Conservation (phyloP, 1,140 invertebrate species). For the Octopus sinensis region DNA sequence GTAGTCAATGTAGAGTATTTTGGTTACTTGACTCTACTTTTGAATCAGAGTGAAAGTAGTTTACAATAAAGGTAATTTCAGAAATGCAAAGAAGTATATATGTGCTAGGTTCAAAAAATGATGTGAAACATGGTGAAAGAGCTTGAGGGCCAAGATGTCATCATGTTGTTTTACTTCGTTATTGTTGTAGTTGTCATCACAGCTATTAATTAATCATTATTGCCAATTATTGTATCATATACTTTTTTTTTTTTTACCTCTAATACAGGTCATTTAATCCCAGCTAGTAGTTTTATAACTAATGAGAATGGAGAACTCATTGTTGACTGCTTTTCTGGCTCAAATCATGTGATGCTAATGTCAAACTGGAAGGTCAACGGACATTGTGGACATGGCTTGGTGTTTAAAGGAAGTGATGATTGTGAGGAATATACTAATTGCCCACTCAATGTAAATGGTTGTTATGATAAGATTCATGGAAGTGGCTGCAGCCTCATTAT, state of each 20-base stretch:
- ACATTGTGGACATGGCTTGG: conserved; percentile 31
- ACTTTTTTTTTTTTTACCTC: not conserved
- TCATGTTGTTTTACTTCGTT: not conserved
- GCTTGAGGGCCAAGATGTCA: no score
- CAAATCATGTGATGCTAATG: conserved; percentile 32
- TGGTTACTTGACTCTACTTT: no score
- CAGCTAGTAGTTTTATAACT: conserved; percentile 21
- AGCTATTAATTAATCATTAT: not conserved
- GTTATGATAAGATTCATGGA: conserved; percentile 19
- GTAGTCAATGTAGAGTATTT: no score
- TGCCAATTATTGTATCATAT: not conserved
- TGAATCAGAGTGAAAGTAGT: no score
- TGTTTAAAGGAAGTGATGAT: conserved; percentile 20
- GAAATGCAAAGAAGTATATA: no score
- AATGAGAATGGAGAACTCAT: conserved; percentile 35
- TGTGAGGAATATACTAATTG: not conserved
- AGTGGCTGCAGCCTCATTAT: conserved; percentile 30
- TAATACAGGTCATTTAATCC: conserved; percentile 30
- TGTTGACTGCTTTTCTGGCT: conserved; percentile 32
- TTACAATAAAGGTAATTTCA: no score
- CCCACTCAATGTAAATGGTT: conserved; percentile 31
- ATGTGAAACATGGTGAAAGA: no score
- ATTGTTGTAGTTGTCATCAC: not conserved
- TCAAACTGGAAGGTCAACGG: conserved; percentile 33
- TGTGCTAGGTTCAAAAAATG: no score